Percentiles rank a stretch among this genome's conserved stretches.
These are phyloP conservation scores for Bolinopsis microptera DNA, from an alignment of 37 sponge, comb jelly and placozoan species.

Conservation along the genomic window DNA sequence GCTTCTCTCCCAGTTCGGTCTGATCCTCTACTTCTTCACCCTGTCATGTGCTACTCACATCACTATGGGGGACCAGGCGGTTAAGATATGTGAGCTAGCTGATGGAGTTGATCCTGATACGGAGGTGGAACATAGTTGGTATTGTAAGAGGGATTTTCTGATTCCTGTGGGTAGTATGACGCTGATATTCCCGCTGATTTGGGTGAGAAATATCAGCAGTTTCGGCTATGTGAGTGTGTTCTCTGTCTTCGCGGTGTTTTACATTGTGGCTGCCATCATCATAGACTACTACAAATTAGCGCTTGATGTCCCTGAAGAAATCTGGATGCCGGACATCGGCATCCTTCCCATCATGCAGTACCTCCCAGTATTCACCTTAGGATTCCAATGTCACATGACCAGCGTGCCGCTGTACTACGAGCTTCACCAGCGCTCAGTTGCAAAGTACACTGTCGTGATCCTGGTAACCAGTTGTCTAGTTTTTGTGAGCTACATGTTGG, in stretches of 20 bases:
- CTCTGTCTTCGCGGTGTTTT: background rate
- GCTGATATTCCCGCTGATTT: background rate
- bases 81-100: background rate
- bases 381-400: constrained; percentile 52
- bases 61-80: constrained; percentile 17
- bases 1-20: background rate
- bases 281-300: background rate
- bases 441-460: background rate
- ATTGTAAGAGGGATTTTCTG: background rate
- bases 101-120: background rate
- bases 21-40: background rate
- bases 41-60: background rate
- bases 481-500: background rate
- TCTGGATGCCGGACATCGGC: background rate
- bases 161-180: background rate
- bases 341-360: background rate
- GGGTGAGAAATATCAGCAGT: background rate
- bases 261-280: background rate
- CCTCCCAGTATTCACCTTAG: background rate
- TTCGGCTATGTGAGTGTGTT: background rate
- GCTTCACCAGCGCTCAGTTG: background rate
- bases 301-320: background rate
- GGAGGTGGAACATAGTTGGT: background rate
- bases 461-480: background rate
- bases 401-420: constrained; percentile 45